Conservation (phyloP, 1,140 invertebrate genomes). For the Stegodyphus mimosarum region DNA sequence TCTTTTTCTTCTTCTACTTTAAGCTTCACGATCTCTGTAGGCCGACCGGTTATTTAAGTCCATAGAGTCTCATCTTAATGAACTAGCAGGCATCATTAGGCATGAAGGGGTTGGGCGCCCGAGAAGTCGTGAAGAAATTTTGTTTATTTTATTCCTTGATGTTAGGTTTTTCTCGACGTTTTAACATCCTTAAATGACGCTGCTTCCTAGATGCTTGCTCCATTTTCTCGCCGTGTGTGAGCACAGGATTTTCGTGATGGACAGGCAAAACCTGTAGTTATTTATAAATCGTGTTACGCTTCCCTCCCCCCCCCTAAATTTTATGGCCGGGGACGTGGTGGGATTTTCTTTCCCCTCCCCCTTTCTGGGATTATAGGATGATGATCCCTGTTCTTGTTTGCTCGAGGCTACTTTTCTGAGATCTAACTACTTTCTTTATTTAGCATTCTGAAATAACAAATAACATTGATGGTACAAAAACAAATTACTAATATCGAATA, state of each 20-base stretch:
- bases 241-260: constrained; percentile 40
- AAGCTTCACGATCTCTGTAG: neutral
- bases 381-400: constrained; percentile 7
- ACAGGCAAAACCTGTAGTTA: constrained; percentile 41
- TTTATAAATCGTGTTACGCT: constrained; percentile 46
- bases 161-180: constrained; percentile 17
- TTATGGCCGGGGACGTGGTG: neutral
- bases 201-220: neutral
- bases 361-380: neutral
- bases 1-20: neutral
- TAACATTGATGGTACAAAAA: no score
- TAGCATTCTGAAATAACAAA: no score
- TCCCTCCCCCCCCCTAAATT: neutral
- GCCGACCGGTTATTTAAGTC: constrained; percentile 46
- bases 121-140: constrained; percentile 53
- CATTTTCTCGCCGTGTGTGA: neutral
- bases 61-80: constrained; percentile 47
- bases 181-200: constrained; percentile 37
- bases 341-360: neutral
- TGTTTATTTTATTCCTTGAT: constrained; percentile 51
- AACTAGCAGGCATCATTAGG: constrained; percentile 36
- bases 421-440: no score
- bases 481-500: no score
- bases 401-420: neutral
- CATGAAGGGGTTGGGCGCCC: constrained; percentile 9